Conservation (phyloP, 2,888 invertebrate genomes). For the Synanthedon formicaeformis region DNA sequence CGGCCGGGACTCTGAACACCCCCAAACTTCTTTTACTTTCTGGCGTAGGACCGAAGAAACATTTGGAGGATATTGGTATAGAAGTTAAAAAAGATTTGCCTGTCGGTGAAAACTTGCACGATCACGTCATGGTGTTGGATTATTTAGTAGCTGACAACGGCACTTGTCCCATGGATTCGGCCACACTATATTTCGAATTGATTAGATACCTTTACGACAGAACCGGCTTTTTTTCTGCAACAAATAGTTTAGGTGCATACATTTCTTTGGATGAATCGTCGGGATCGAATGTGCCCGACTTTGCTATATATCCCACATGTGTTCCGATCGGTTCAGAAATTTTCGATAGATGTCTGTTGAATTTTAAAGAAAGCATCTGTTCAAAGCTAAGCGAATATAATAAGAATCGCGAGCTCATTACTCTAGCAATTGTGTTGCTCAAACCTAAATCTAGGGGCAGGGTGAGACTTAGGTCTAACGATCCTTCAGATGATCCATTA, state of each 20-base stretch:
- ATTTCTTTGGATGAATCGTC: constrained; percentile 18
- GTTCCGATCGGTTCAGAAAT: constrained; percentile 18
- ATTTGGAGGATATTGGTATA: constrained; percentile 27
- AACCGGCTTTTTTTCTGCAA: constrained; percentile 26
- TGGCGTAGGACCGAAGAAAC: constrained; percentile 40
- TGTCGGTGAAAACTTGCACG: constrained; percentile 47
- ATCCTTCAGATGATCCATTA: constrained; percentile 31
- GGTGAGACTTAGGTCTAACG: constrained; percentile 26
- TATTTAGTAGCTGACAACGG: constrained; percentile 36
- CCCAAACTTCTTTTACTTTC: constrained; percentile 46
- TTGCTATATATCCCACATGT: constrained; percentile 45
- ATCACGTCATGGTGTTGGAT: constrained; percentile 42
- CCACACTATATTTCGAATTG: constrained; percentile 22
- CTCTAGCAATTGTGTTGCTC: constrained; percentile 36
- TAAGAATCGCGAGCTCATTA: constrained; percentile 28
- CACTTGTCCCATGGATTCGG: constrained; percentile 23
- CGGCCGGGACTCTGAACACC: constrained; percentile 49
- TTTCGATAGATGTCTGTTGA: constrained; percentile 28
- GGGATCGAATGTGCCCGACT: constrained; percentile 31
- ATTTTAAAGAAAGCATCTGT: constrained; percentile 31
- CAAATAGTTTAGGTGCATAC: constrained; percentile 39
- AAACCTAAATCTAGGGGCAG: constrained; percentile 46
- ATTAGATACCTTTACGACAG: constrained; percentile 39
- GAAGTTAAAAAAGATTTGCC: constrained; percentile 33
- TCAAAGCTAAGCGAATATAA: constrained; percentile 22